These are phyloP conservation scores for Solenodon paradoxus DNA, from an alignment of 2,113 vertebrate genomes.

Conservation along the genomic window DNA sequence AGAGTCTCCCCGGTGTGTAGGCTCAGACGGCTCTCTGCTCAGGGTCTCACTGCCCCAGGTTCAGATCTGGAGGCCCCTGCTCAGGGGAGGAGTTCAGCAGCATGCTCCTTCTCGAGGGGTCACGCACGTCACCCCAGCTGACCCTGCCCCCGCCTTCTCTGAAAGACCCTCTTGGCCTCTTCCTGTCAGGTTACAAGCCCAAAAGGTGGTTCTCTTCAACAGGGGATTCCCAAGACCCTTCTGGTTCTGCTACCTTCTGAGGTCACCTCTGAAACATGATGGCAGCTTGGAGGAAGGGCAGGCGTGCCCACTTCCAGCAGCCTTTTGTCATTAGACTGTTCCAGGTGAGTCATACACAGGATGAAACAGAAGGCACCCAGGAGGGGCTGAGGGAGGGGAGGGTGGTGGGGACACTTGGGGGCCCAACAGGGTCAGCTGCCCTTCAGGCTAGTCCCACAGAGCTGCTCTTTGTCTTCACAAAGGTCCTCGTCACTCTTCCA, in stretches of 20 bases:
- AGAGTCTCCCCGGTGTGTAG: neutral
- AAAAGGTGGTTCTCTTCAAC: neutral
- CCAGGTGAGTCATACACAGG: neutral
- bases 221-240: neutral
- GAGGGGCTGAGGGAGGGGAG: neutral
- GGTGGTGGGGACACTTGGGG: neutral
- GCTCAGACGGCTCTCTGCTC: neutral
- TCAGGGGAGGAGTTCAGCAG: neutral
- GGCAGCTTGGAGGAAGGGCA: neutral
- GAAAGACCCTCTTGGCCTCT: neutral
- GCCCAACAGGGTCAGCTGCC: too few species aligned
- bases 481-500: neutral
- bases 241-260: neutral
- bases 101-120: neutral
- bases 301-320: accelerated
- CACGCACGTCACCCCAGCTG: neutral
- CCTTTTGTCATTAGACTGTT: neutral
- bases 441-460: neutral
- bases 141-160: neutral
- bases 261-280: neutral
- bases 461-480: neutral
- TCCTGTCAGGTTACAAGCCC: neutral
- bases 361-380: neutral
- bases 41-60: neutral
- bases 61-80: neutral